Conservation (phyloP, 2,797 vertebrate species). For the Acestrorhynchus altus region DNA sequence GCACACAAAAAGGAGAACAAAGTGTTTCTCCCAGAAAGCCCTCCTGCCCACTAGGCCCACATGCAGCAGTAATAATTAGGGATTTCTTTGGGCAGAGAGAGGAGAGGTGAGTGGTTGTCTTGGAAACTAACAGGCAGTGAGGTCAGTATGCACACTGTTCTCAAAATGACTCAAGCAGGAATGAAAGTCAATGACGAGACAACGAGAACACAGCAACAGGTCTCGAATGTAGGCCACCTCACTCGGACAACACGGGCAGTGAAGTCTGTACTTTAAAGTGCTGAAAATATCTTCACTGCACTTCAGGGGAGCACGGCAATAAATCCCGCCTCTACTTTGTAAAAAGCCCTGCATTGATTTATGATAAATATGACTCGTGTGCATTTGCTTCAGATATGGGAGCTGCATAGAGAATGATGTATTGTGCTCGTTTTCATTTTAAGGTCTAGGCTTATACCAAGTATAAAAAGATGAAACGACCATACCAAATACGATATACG, state of each 20-base stretch:
- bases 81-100: slow-evolving; percentile 55
- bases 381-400: not conserved
- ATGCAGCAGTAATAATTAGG: slow-evolving; percentile 60
- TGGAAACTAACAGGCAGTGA: slow-evolving; percentile 77
- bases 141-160: slow-evolving; percentile 66
- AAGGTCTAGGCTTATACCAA: too few species aligned
- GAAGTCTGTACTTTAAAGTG: not conserved
- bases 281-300: not conserved
- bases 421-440: not conserved
- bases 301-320: not conserved
- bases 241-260: not conserved
- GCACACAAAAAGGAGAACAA: slow-evolving; percentile 46
- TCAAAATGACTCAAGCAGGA: slow-evolving; percentile 59
- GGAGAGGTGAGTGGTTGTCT: slow-evolving; percentile 75
- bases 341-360: not conserved
- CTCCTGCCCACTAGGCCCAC: slow-evolving; percentile 34
- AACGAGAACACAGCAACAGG: slow-evolving; percentile 35
- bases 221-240: not conserved
- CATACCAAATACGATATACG: too few species aligned
- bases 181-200: slow-evolving; percentile 51
- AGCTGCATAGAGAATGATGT: not conserved
- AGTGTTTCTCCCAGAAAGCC: slow-evolving; percentile 32
- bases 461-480: too few species aligned
- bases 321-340: not conserved
- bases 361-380: not conserved